phyloP scores from a whole-genome alignment of 2,113 vertebrate genomes.

The Progne subis region DNA sequence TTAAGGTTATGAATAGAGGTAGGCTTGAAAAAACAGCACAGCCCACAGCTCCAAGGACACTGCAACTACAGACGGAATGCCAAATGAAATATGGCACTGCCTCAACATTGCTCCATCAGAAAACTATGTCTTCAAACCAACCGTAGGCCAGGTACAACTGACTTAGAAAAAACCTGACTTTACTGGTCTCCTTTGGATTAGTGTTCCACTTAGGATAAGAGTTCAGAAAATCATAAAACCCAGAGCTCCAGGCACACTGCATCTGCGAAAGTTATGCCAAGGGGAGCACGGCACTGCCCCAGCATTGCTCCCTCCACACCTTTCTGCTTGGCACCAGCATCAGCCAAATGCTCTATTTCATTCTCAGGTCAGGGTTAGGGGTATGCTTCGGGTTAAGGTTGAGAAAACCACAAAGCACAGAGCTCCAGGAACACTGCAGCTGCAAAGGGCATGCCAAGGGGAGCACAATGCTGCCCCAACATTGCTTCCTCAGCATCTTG shows the following conservation, averaged over 20 bases:
- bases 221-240: neutral
- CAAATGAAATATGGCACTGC: fast-evolving
- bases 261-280: neutral
- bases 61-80: neutral
- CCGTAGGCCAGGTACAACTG: too few species aligned
- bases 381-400: neutral
- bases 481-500: neutral
- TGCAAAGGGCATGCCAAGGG: neutral
- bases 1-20: neutral
- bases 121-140: neutral
- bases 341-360: too few species aligned
- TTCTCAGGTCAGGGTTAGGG: too few species aligned
- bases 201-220: neutral
- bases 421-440: neutral
- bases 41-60: neutral
- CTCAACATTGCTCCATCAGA: neutral
- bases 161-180: neutral
- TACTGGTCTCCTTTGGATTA: neutral
- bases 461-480: neutral
- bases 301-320: neutral
- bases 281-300: neutral
- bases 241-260: neutral
- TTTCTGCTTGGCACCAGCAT: neutral
- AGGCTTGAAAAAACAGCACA: neutral
- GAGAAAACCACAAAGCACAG: neutral